Evolutionary conservation across 37 sponge, comb jelly and placozoan species (phyloP).

Genomic region (Spongia lamella): DNA sequence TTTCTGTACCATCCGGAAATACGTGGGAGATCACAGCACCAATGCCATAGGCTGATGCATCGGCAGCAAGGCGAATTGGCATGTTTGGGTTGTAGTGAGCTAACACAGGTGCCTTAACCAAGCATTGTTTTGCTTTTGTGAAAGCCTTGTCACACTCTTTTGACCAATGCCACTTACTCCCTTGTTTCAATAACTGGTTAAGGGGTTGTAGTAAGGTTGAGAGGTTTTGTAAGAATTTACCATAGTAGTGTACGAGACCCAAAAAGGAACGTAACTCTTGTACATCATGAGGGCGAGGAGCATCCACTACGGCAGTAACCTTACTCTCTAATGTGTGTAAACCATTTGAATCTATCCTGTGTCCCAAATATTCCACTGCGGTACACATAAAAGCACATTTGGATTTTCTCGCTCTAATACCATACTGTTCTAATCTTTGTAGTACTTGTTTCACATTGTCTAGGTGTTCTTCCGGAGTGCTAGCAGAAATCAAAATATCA

Average conservation of each 20-base stretch:
- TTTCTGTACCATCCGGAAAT: slow-evolving; percentile 12
- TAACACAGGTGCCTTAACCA: slow-evolving; percentile 1
- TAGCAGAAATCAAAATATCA: no score
- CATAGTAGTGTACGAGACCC: no score
- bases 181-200: not conserved
- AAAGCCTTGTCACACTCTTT: slow-evolving; percentile 3
- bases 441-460: no score
- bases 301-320: slow-evolving; percentile 5
- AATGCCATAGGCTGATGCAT: not conserved
- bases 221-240: no score
- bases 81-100: no score
- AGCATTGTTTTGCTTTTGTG: not conserved
- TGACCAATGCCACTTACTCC: slow-evolving; percentile 3
- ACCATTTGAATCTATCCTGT: not conserved
- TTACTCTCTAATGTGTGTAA: not conserved
- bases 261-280: not conserved
- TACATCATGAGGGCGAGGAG: not conserved
- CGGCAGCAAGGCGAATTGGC: no score
- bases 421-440: no score
- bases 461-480: no score
- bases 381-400: slow-evolving; percentile 7
- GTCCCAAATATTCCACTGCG: slow-evolving; percentile 1
- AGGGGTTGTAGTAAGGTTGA: not conserved
- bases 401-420: no score
- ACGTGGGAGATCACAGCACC: slow-evolving; percentile 4